A percentile compares a stretch with the other conserved stretches of the same genome.
Conservation (phyloP, 1,140 invertebrate genomes). For the Adoxophyes honmai region DNA sequence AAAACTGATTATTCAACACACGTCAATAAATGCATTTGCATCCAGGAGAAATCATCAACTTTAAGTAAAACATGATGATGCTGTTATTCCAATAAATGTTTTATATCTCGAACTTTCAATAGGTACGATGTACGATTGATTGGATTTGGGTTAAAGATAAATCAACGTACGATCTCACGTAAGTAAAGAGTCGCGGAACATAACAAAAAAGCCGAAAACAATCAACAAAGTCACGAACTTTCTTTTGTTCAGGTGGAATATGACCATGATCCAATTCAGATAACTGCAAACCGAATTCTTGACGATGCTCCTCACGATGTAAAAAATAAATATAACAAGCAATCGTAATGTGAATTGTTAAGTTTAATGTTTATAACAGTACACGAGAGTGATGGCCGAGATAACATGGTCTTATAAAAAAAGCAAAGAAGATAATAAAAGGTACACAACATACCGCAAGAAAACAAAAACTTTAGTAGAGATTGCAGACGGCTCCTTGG, state of each 20-base stretch:
- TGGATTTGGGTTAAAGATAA: too few species aligned
- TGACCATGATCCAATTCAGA: slow-evolving; percentile 28
- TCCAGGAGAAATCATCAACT: not conserved
- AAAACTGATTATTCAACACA: slow-evolving; percentile 66
- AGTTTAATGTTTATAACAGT: slow-evolving; percentile 36
- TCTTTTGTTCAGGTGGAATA: slow-evolving; percentile 24
- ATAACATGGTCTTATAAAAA: slow-evolving; percentile 41
- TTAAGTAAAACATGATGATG: not conserved
- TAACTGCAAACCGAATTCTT: slow-evolving; percentile 28
- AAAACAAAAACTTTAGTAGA: slow-evolving; percentile 35
- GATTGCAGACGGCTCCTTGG: slow-evolving; percentile 21
- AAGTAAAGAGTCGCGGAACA: not conserved
- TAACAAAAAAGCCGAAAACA: slow-evolving; percentile 19
- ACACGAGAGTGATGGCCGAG: slow-evolving; percentile 37
- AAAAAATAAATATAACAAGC: slow-evolving; percentile 28
- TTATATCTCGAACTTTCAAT: too few species aligned
- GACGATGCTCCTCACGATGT: slow-evolving; percentile 24
- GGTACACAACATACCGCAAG: slow-evolving; percentile 10
- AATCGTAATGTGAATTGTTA: slow-evolving; percentile 32
- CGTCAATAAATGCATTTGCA: slow-evolving; percentile 10
- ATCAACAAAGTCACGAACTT: slow-evolving; percentile 24
- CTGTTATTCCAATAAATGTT: not conserved
- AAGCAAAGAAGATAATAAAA: slow-evolving; percentile 20
- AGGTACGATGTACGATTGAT: too few species aligned
- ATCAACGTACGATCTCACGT: too few species aligned